Percentiles rank a stretch among this genome's conserved stretches.
phyloP scores from a whole-genome alignment of 2,113 vertebrate genomes.

The Malurus elegans region DNA sequence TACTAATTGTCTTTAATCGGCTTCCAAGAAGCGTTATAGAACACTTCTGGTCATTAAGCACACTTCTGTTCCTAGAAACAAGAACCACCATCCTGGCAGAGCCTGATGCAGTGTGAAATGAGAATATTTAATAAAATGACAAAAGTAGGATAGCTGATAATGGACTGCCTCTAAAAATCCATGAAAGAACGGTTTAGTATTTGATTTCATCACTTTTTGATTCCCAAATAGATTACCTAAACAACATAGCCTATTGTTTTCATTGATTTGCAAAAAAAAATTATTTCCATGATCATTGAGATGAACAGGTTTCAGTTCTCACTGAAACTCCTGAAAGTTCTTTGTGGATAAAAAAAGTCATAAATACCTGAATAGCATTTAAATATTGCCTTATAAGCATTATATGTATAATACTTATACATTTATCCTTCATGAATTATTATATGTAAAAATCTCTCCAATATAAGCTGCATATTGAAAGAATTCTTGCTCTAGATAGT shows the following conservation, averaged over 20 bases:
- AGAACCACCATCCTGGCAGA: neutral
- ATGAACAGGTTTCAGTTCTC: neutral
- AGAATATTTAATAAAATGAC: slow-evolving; percentile 42
- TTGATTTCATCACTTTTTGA: neutral
- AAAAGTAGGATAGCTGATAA: slow-evolving; percentile 38
- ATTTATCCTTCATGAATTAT: neutral
- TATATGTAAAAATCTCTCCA: neutral
- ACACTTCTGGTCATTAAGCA: slow-evolving; percentile 3
- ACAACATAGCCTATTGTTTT: neutral
- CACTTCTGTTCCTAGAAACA: neutral
- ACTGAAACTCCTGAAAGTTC: neutral
- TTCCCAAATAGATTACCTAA: neutral
- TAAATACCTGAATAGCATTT: neutral
- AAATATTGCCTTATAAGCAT: neutral
- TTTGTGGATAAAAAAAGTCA: neutral
- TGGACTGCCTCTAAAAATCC: neutral
- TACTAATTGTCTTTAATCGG: neutral
- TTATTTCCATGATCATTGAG: neutral
- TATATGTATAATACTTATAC: neutral
- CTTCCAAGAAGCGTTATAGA: slow-evolving; percentile 6
- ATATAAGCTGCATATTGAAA: neutral
- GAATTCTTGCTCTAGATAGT: neutral
- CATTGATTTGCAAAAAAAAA: neutral
- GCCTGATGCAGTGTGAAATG: slow-evolving; percentile 32
- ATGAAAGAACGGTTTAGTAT: neutral